Evolutionary conservation across 1,140 invertebrate genomes (phyloP).

Genomic region (Araneus ventricosus): DNA sequence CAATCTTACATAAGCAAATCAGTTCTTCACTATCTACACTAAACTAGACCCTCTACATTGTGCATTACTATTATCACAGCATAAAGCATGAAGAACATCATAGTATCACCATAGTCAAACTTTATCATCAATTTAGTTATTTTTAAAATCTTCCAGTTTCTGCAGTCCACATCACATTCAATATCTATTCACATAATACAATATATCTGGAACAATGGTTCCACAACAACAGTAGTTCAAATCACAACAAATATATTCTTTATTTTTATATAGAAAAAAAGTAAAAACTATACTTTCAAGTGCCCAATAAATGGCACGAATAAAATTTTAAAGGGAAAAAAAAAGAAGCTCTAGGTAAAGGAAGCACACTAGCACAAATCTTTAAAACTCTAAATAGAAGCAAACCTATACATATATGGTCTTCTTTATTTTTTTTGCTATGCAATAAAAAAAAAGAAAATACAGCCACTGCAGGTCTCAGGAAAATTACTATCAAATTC

Average conservation of each 20-base stretch:
- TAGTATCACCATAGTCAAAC: constrained; percentile 59
- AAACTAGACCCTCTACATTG: constrained; percentile 70
- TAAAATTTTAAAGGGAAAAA: constrained; percentile 53
- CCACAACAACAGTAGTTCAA: constrained; percentile 48
- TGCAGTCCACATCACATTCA: constrained; percentile 35
- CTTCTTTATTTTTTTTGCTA: constrained; percentile 14
- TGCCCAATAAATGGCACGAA: constrained; percentile 62
- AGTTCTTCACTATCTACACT: constrained; percentile 75
- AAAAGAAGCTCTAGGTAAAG: constrained; percentile 71
- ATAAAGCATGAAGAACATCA: constrained; percentile 75
- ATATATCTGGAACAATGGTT: not conserved
- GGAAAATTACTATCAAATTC: constrained; percentile 12
- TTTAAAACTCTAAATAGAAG: constrained; percentile 42
- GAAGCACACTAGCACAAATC: constrained; percentile 48
- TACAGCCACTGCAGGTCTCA: not conserved
- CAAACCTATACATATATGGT: constrained; percentile 42
- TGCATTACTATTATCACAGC: constrained; percentile 75
- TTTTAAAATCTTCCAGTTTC: constrained; percentile 11
- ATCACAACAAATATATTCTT: constrained; percentile 68
- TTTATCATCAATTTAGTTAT: constrained; percentile 55
- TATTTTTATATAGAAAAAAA: constrained; percentile 58
- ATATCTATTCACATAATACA: constrained; percentile 16
- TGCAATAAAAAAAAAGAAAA: constrained; percentile 1
- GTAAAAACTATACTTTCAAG: constrained; percentile 70
- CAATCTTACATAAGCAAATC: constrained; percentile 31